Conservation (phyloP, 2,113 vertebrate species). For the Cyanoliseus patagonus region DNA sequence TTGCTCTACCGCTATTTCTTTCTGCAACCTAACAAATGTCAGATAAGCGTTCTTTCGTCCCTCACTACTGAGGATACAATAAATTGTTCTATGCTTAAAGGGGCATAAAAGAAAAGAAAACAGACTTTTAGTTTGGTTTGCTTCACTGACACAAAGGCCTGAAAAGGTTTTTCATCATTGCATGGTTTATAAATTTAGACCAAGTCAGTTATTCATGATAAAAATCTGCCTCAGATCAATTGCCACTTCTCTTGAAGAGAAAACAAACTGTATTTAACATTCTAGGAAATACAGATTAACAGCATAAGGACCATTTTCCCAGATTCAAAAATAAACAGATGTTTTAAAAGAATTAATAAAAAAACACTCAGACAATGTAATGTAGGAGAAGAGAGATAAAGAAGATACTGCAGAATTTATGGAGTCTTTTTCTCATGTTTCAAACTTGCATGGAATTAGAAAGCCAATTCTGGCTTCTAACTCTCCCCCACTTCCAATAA, state of each 20-base stretch:
- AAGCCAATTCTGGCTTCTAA: neutral
- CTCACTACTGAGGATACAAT: neutral
- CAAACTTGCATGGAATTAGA: neutral
- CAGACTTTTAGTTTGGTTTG: neutral
- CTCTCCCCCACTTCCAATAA: neutral
- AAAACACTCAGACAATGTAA: neutral
- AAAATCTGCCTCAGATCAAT: neutral
- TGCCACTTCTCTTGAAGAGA: neutral
- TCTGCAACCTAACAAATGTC: neutral
- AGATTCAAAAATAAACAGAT: neutral
- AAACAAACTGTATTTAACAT: neutral
- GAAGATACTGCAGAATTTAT: neutral
- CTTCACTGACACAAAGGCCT: neutral
- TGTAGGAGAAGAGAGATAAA: neutral
- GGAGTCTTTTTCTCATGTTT: neutral
- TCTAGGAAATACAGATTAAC: neutral
- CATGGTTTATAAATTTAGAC: neutral
- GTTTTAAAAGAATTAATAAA: neutral
- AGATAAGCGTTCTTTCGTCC: neutral
- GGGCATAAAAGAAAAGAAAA: neutral
- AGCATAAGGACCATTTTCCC: neutral
- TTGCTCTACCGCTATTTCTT: neutral
- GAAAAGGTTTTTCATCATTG: neutral
- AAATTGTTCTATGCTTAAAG: neutral
- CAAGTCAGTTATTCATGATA: neutral